Conservation (phyloP, 2,888 invertebrate genomes). For the Apamea epomidion region DNA sequence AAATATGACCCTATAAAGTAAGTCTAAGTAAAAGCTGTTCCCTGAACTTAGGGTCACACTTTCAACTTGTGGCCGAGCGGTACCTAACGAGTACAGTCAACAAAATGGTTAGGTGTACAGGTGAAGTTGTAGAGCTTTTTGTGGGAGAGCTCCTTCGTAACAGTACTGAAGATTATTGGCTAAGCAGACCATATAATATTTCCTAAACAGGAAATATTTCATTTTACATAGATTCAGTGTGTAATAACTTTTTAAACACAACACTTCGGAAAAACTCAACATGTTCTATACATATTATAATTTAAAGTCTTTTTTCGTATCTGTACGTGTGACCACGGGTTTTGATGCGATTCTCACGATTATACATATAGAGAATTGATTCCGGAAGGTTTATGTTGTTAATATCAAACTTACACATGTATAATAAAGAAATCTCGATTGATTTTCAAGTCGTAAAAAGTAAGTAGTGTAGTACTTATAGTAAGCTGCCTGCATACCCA, state of each 20-base stretch:
- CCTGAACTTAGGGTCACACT: conserved; percentile 65
- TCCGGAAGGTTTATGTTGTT: no score
- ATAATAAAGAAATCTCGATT: no score
- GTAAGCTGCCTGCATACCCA: neutral
- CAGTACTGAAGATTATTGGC: neutral
- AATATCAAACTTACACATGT: neutral
- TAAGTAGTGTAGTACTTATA: no score
- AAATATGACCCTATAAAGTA: conserved; percentile 54
- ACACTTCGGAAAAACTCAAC: no score
- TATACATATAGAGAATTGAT: no score
- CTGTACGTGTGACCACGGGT: no score
- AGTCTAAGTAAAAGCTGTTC: conserved; percentile 58
- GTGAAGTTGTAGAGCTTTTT: neutral
- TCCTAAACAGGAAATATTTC: neutral
- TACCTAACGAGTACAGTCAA: conserved; percentile 27
- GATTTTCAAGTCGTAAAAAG: neutral
- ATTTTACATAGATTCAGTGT: neutral
- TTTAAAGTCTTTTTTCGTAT: neutral
- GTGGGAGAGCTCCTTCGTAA: rapidly evolving
- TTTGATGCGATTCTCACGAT: no score
- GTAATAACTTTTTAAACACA: neutral
- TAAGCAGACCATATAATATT: no score
- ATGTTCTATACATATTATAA: neutral
- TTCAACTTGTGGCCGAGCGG: conserved; percentile 56
- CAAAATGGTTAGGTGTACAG: neutral